A percentile compares a stretch with the other conserved stretches of the same genome.
Conservation (phyloP, 2,888 invertebrate species). For the Idaea dimidiata region DNA sequence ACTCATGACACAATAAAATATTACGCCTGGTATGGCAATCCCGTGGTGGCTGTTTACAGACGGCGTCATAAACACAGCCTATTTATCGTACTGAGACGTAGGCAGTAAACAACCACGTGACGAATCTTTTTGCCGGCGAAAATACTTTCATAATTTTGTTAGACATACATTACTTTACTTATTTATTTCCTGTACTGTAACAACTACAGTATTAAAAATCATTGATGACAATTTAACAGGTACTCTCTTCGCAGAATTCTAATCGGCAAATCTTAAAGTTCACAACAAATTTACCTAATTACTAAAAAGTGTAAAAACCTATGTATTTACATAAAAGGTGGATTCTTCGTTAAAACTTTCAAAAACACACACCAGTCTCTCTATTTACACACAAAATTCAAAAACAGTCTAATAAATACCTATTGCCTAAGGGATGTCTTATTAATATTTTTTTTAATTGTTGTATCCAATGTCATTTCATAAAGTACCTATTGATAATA, state of each 20-base stretch:
- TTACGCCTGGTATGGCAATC: no score
- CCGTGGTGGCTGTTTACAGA: no score
- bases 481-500: neutral
- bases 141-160: no score
- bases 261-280: neutral
- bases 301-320: conserved; percentile 73
- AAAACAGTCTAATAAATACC: conserved; percentile 16
- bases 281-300: conserved; percentile 51
- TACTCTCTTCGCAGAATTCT: neutral
- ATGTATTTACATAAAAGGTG: conserved; percentile 80
- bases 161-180: no score
- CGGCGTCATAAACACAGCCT: no score
- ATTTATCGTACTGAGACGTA: no score
- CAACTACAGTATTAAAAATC: no score
- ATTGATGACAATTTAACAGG: neutral
- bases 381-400: conserved; percentile 48
- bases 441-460: neutral
- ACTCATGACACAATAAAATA: no score
- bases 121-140: no score
- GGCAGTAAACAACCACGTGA: no score
- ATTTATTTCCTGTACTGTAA: no score
- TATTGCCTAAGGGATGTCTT: neutral
- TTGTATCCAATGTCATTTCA: neutral
- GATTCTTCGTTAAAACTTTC: conserved; percentile 76
- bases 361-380: conserved; percentile 60